Evolutionary conservation across 2,113 vertebrate genomes (phyloP).

Genomic region (Dipodomys ordii): DNA sequence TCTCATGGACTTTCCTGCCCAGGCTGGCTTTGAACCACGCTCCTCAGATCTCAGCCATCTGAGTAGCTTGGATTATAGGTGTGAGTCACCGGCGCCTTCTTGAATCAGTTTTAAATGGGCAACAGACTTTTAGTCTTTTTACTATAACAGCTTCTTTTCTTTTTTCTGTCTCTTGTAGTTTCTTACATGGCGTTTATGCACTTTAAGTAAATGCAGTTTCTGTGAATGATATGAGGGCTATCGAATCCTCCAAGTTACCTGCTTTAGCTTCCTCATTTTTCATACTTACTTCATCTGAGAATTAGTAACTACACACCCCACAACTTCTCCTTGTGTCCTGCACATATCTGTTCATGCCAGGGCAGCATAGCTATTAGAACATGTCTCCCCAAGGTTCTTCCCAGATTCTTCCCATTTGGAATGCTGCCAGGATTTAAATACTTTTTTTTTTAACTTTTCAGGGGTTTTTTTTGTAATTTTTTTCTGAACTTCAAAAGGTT

Average conservation of each 20-base stretch:
- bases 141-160: neutral
- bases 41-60: too few relatives aligned
- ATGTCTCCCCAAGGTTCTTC: neutral
- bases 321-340: neutral
- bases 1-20: too few relatives aligned
- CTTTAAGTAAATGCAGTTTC: neutral
- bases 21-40: too few relatives aligned
- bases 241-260: neutral
- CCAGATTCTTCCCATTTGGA: neutral
- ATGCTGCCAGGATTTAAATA: neutral
- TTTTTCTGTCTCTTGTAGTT: neutral
- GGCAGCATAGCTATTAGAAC: neutral
- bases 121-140: neutral
- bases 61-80: too few relatives aligned
- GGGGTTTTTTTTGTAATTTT: too few relatives aligned
- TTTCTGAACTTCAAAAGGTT: too few relatives aligned
- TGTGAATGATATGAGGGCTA: neutral
- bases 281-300: neutral
- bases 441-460: too few relatives aligned
- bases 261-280: neutral
- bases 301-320: neutral
- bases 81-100: too few relatives aligned
- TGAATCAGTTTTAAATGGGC: neutral
- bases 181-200: neutral
- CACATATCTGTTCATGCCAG: neutral